Conservation (phyloP, 2,888 invertebrate genomes). For the Lamellibrachia satsuma region DNA sequence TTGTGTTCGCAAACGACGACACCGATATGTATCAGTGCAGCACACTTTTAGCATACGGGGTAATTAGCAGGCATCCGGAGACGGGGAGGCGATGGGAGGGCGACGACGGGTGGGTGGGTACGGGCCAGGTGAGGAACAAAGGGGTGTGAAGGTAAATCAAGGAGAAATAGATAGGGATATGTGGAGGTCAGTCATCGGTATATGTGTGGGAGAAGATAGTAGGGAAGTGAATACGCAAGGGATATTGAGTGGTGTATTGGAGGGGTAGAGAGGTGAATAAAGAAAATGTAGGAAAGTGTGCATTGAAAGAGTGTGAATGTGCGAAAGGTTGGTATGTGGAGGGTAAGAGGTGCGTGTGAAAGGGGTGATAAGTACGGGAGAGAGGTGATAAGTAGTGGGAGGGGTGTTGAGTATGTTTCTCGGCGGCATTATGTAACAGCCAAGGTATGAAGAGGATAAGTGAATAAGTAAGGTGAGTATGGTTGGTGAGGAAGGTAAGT, state of each 20-base stretch:
- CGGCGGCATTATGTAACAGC: not conserved
- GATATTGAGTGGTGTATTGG: not conserved
- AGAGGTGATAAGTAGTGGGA: no score
- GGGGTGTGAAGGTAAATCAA: not conserved
- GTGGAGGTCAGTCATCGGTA: constrained; percentile 14
- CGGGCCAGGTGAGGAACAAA: not conserved
- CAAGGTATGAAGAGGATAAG: not conserved
- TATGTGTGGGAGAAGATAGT: constrained; percentile 8
- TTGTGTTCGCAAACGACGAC: not conserved
- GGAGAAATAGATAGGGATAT: constrained; percentile 28
- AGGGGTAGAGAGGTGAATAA: not conserved
- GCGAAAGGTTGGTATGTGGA: no score
- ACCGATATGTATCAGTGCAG: not conserved
- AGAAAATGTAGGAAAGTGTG: not conserved
- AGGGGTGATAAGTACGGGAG: no score
- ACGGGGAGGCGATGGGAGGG: not conserved
- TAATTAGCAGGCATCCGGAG: not conserved
- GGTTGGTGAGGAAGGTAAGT: no score
- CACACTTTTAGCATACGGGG: not conserved
- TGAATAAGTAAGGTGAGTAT: not conserved
- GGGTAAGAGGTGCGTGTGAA: no score
- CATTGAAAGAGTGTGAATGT: not conserved
- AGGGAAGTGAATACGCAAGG: constrained; percentile 3
- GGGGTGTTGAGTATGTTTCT: no score
- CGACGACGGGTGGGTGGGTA: not conserved